Evolutionary conservation across 2,113 vertebrate species (phyloP).

Genomic region (Phalacrocorax carbo): DNA sequence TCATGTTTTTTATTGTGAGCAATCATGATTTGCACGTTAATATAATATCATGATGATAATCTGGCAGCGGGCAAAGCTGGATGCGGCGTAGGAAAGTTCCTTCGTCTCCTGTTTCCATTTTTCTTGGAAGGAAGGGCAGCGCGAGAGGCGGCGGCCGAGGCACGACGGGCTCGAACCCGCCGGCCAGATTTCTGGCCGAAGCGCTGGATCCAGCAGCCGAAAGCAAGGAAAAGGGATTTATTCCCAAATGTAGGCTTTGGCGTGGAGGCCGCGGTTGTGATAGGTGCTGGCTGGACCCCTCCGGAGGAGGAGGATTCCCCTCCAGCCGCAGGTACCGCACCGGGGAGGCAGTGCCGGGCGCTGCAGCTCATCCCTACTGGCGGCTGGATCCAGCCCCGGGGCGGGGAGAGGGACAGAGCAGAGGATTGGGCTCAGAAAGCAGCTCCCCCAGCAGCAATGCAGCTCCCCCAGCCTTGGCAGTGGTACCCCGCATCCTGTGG

Average conservation of each 20-base stretch:
- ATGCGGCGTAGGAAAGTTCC: conserved; percentile 47
- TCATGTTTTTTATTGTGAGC: background rate
- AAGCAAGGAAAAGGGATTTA: background rate
- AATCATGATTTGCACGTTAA: conserved; percentile 11
- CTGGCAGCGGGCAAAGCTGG: conserved; percentile 53
- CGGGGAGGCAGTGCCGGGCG: accelerated
- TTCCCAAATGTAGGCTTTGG: background rate
- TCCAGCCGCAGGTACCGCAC: background rate
- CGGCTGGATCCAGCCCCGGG: accelerated
- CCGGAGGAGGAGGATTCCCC: background rate
- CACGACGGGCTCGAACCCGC: background rate
- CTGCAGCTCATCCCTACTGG: background rate
- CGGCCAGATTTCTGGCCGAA: background rate
- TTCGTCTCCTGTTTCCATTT: conserved; percentile 58
- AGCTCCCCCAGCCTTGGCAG: background rate
- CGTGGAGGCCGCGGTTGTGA: accelerated
- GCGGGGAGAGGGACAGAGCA: background rate
- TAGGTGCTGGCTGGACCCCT: background rate
- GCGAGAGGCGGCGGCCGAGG: background rate
- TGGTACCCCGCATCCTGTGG: accelerated
- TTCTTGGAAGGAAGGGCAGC: conserved; percentile 54
- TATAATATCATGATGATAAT: background rate
- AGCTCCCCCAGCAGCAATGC: background rate
- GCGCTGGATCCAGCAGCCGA: background rate
- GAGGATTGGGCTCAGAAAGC: background rate